phyloP scores from a whole-genome alignment of 2,888 invertebrate genomes.

The Caenorhabditis zanzibari region DNA sequence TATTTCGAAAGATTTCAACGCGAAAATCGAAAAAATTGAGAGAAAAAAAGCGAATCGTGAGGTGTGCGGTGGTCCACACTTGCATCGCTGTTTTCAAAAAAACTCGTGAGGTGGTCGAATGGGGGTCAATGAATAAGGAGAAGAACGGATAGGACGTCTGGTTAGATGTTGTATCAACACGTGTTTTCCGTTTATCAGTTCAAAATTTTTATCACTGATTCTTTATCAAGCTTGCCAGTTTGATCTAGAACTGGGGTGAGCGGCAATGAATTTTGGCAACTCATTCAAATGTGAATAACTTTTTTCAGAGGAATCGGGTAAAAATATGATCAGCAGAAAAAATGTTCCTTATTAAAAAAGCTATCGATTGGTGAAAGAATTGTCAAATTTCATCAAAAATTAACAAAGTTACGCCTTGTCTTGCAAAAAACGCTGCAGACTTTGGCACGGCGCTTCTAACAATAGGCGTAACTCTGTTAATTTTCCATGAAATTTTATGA shows the following conservation, averaged over 20 bases:
- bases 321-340: too few species aligned
- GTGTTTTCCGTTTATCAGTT: conserved; percentile 14
- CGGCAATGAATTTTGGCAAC: too few species aligned
- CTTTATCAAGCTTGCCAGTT: conserved; percentile 11
- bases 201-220: conserved; percentile 12
- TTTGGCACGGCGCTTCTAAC: too few species aligned
- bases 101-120: conserved; percentile 3
- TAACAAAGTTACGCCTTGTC: too few species aligned
- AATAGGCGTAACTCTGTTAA: too few species aligned
- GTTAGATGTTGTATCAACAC: conserved; percentile 19
- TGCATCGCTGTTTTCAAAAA: conserved; percentile 24
- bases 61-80: conserved; percentile 54
- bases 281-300: too few species aligned
- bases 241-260: conserved; percentile 39
- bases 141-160: conserved; percentile 5
- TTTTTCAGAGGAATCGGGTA: too few species aligned
- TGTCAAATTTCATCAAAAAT: too few species aligned
- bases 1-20: conserved; percentile 32
- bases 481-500: too few species aligned
- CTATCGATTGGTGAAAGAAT: too few species aligned
- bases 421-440: too few species aligned
- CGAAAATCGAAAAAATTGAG: conserved; percentile 4
- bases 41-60: not conserved
- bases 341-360: too few species aligned
- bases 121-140: conserved; percentile 25